Evolutionary conservation across 2,888 invertebrate species (phyloP).

Genomic region (Apodemia duryi): DNA sequence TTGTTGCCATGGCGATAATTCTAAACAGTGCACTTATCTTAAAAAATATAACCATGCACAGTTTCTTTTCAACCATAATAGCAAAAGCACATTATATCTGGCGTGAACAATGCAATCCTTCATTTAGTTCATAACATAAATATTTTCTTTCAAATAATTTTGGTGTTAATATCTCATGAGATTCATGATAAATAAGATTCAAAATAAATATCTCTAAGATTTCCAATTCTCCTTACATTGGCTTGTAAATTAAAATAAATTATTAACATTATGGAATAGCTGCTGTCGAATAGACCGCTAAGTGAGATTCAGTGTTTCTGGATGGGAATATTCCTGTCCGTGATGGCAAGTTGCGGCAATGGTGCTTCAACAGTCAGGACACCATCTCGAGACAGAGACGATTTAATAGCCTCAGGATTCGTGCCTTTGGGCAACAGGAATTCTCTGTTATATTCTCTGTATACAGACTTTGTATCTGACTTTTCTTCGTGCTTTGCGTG

Average conservation of each 20-base stretch:
- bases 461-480: slow-evolving; percentile 96
- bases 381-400: slow-evolving; percentile 97
- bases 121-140: slow-evolving; percentile 46
- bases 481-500: slow-evolving; percentile 99
- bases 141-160: slow-evolving; percentile 38
- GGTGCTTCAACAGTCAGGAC: slow-evolving; percentile 98
- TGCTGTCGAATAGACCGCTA: slow-evolving; percentile 46
- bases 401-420: slow-evolving; percentile 97
- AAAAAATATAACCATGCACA: slow-evolving; percentile 41
- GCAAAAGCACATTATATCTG: slow-evolving; percentile 52
- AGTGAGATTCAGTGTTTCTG: slow-evolving; percentile 75
- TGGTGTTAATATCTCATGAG: slow-evolving; percentile 56
- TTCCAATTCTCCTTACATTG: slow-evolving; percentile 65
- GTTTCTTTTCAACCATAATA: slow-evolving; percentile 51
- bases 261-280: slow-evolving; percentile 76
- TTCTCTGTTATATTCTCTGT: slow-evolving; percentile 98
- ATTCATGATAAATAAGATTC: slow-evolving; percentile 64
- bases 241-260: slow-evolving; percentile 75
- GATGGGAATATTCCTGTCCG: slow-evolving; percentile 91
- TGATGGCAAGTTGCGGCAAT: slow-evolving; percentile 90
- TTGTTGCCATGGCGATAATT: slow-evolving; percentile 33
- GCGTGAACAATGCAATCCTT: slow-evolving; percentile 40
- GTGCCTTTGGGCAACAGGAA: slow-evolving; percentile 98
- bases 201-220: slow-evolving; percentile 62
- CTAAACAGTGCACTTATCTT: slow-evolving; percentile 17